A percentile compares a stretch with the other conserved stretches of the same genome.
Evolutionary conservation across 2,113 vertebrate genomes (phyloP).

Genomic region (Fregata magnificens): DNA sequence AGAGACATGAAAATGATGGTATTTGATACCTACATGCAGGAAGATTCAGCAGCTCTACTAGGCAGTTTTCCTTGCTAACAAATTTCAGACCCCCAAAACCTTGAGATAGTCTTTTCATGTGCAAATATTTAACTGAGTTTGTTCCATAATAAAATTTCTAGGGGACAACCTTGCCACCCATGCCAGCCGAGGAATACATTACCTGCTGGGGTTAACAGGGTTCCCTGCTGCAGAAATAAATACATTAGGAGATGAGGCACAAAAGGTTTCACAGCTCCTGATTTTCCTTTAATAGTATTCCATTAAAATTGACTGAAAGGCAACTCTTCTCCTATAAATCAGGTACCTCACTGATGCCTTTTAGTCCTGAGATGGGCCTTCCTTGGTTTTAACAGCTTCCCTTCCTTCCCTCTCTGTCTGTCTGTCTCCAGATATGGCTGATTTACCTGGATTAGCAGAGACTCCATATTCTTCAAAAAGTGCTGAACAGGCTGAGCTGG

Average conservation of each 20-base stretch:
- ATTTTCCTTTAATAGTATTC: slow-evolving; percentile 75
- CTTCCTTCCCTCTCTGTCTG: slow-evolving; percentile 46
- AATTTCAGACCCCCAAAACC: slow-evolving; percentile 55
- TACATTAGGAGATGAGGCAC: slow-evolving; percentile 72
- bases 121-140: slow-evolving; percentile 76
- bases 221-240: slow-evolving; percentile 74
- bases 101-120: slow-evolving; percentile 66
- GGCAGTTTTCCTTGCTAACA: slow-evolving; percentile 51
- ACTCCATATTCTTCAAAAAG: slow-evolving; percentile 54
- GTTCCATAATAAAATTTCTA: slow-evolving; percentile 72
- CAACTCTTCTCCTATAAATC: slow-evolving; percentile 61
- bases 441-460: slow-evolving; percentile 73
- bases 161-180: slow-evolving; percentile 67
- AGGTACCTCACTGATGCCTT: slow-evolving; percentile 23
- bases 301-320: slow-evolving; percentile 75
- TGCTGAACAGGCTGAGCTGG: slow-evolving; percentile 57
- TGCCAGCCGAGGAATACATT: slow-evolving; percentile 73
- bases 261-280: slow-evolving; percentile 72
- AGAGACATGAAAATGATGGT: neutral
- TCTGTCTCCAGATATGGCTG: slow-evolving; percentile 65
- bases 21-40: neutral
- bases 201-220: slow-evolving; percentile 73
- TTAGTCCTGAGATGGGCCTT: slow-evolving; percentile 25
- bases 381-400: slow-evolving; percentile 62
- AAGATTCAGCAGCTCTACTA: slow-evolving; percentile 32